phyloP scores from a whole-genome alignment of 2,113 vertebrate genomes.

The Pipa parva region DNA sequence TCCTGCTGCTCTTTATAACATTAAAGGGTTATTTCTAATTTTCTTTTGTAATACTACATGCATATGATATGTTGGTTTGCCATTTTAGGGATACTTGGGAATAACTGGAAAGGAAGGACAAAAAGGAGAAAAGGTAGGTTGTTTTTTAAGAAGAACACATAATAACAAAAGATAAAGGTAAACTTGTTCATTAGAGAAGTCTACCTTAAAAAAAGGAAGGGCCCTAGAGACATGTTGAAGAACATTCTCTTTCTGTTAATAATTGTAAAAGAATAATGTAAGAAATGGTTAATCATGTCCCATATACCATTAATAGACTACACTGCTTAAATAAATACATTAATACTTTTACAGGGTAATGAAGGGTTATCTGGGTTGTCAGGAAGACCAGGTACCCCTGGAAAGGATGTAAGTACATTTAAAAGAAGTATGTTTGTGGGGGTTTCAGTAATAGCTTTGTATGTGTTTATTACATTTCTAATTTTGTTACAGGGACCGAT shows the following conservation, averaged over 20 bases:
- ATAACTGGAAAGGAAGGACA: slow-evolving; percentile 47
- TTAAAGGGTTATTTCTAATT: too few species aligned
- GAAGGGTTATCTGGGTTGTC: slow-evolving; percentile 47
- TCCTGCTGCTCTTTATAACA: too few species aligned
- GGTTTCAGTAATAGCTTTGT: not conserved
- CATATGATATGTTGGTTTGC: not conserved
- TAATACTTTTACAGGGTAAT: slow-evolving; percentile 46
- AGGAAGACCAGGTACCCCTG: slow-evolving; percentile 58
- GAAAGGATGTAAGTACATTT: slow-evolving; percentile 51
- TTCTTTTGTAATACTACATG: not conserved
- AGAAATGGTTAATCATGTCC: too few species aligned
- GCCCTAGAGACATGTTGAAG: too few species aligned
- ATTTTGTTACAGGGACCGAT: slow-evolving; percentile 45
- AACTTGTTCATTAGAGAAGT: too few species aligned
- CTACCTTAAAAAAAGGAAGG: too few species aligned
- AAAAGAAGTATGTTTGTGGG: not conserved
- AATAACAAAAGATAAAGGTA: too few species aligned
- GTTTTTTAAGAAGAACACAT: too few species aligned
- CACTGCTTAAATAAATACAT: not conserved
- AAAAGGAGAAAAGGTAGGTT: slow-evolving; percentile 47
- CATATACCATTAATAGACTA: too few species aligned
- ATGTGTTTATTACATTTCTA: not conserved
- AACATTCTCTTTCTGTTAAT: too few species aligned
- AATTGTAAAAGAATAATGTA: too few species aligned
- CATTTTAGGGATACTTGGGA: slow-evolving; percentile 58